These are phyloP conservation scores for Xyliphius kryptos DNA, from an alignment of 2,113 vertebrate species.

Conservation along the genomic window DNA sequence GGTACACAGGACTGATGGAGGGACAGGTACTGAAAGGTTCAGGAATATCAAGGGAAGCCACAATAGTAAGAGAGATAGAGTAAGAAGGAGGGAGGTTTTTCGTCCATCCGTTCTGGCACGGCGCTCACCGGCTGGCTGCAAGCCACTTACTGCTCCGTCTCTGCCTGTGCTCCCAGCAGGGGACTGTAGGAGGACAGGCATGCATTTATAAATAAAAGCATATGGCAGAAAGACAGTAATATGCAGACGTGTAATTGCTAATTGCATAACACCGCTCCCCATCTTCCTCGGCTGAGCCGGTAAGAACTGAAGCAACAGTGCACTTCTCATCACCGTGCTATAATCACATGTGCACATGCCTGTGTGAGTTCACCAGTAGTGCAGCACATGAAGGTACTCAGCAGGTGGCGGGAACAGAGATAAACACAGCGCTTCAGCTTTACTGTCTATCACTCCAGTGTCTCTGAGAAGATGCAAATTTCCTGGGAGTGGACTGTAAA, in stretches of 20 bases:
- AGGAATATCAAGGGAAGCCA: too few species aligned
- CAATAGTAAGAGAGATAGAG: background rate
- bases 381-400: background rate
- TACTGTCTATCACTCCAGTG: background rate
- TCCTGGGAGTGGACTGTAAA: too few species aligned
- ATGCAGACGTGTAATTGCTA: constrained; percentile 40
- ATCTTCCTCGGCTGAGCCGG: constrained; percentile 21
- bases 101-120: constrained; percentile 34
- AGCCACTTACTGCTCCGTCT: constrained; percentile 34
- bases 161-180: constrained; percentile 37
- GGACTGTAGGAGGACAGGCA: constrained; percentile 42
- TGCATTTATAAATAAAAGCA: constrained; percentile 50
- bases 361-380: background rate
- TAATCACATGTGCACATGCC: background rate
- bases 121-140: constrained; percentile 35
- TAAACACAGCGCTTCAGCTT: background rate
- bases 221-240: constrained; percentile 43
- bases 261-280: constrained; percentile 40
- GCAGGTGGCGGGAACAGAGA: constrained; percentile 6
- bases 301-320: constrained; percentile 15
- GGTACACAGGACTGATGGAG: too few species aligned
- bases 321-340: constrained; percentile 5
- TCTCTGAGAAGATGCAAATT: too few species aligned
- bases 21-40: too few species aligned
- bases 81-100: constrained; percentile 15